Percentiles rank a stretch among this genome's conserved stretches.
phyloP scores from a whole-genome alignment of 2,888 invertebrate genomes.

The Spatulosminthurus flaviceps region DNA sequence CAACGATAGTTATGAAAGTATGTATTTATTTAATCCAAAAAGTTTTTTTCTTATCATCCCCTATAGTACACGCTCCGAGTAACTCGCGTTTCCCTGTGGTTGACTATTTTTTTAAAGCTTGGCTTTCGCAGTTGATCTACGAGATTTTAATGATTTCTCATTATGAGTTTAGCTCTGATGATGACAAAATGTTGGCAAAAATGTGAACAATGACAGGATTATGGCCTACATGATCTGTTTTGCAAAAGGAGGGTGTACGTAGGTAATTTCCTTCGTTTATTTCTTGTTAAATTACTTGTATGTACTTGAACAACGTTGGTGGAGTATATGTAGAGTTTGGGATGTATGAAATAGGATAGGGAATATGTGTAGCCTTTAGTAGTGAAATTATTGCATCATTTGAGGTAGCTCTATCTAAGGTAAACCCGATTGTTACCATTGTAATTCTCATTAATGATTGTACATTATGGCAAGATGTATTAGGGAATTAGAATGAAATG shows the following conservation, averaged over 20 bases:
- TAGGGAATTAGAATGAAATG: conserved; percentile 8
- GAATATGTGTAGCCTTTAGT: background rate
- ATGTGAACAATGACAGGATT: conserved; percentile 5
- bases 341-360: no score
- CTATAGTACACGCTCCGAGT: no score
- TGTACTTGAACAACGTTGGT: no score
- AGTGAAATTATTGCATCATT: background rate
- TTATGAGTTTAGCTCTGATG: conserved; percentile 8
- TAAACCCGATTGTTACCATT: conserved; percentile 15
- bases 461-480: conserved; percentile 16
- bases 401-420: conserved; percentile 8
- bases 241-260: background rate
- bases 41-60: background rate
- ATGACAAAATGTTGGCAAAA: background rate
- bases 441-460: background rate
- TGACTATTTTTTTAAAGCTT: conserved; percentile 5
- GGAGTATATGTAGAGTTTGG: background rate
- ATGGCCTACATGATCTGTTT: conserved; percentile 8
- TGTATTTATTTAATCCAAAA: background rate
- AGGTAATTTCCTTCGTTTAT: background rate
- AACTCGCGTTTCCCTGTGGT: conserved; percentile 2
- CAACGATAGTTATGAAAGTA: no score
- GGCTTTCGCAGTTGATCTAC: background rate
- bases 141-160: conserved; percentile 12
- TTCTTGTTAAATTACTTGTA: no score